Evolutionary conservation across 2,797 vertebrate species (phyloP), one percentile per base, ranked within the genome.

Genomic region (Paratrypauchen microcephalus): DNA sequence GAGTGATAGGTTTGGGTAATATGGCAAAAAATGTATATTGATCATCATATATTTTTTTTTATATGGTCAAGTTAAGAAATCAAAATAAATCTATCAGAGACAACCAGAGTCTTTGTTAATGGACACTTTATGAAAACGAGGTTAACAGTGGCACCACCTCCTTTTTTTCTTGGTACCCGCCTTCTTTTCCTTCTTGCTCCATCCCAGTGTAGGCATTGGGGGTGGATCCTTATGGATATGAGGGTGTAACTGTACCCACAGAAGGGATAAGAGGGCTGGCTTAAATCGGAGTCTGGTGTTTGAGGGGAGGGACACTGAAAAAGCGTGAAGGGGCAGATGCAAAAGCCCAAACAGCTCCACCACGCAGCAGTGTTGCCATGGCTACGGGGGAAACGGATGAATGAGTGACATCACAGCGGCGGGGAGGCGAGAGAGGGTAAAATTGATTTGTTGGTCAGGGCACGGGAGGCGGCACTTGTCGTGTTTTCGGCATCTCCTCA

Each of bases 351-450:
- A 73, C 76, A 12, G 78, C 79, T 93, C 93, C 91, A 90, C 93
- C 91, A 90, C 93, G 94, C 92, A 81, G 92, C 88, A 9, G 83
- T 82, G 95, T 98, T 97, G 89, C 96, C 91, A 96, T 96, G 94
- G 94, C 88, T 92, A 97, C 93, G 80, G 91, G 54, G 74, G 87
- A 94, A 96, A 93, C 92, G 93, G 86, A 93, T 97, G 96, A 97
- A 96, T 96, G 95, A 96, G 93, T 94, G 93, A 94, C 95, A 95
- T 95, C 93, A 92, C 92, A 90, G 91, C 89, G 90, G 89, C 87
- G 88, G 87, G 92, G 94, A 95, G 93, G 95, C 93, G 94, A 94
- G 92, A 86, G 93, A 96, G 95, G 97, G 96, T 97, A 95, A 98
- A 96, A 97, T 95, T 95, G 95, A 95, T 97, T 97, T 93, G 88